phyloP scores from a whole-genome alignment of 2,797 vertebrate species.

The Sciurus carolinensis region DNA sequence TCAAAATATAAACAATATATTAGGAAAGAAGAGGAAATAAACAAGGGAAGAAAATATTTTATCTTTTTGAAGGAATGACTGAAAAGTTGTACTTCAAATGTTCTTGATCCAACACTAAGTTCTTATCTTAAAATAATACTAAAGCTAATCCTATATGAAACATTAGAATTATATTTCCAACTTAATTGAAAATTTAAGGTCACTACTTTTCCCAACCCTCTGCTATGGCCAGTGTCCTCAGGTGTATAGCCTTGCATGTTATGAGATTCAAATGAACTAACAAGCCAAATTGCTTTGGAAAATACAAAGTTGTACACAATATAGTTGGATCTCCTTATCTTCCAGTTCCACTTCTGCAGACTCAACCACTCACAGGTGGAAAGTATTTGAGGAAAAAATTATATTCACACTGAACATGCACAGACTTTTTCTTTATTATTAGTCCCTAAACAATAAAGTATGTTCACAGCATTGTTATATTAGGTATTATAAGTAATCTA shows the following conservation, averaged over 20 bases:
- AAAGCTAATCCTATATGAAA: not conserved
- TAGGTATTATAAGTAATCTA: too few species aligned
- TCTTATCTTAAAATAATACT: not conserved
- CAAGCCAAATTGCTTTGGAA: not conserved
- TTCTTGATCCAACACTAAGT: constrained; percentile 23
- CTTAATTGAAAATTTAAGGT: not conserved
- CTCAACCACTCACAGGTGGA: too few species aligned
- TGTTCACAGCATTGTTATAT: too few species aligned
- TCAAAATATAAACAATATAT: constrained; percentile 3
- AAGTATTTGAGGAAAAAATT: too few species aligned
- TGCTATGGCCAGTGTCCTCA: not conserved
- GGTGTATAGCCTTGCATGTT: not conserved
- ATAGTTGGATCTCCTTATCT: not conserved
- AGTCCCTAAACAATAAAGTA: too few species aligned
- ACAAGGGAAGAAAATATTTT: not conserved
- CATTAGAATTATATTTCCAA: not conserved
- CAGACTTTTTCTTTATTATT: too few species aligned
- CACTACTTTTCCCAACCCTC: not conserved
- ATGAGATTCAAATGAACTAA: not conserved
- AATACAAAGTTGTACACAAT: not conserved
- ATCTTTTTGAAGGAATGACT: not conserved
- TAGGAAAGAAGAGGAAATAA: not conserved
- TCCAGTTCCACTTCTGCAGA: not conserved
- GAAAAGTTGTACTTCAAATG: not conserved
- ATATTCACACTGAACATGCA: too few species aligned